A percentile compares a stretch with the other conserved stretches of the same genome.
Conservation (phyloP, 2,113 vertebrate genomes). For the Penelope pileata region DNA sequence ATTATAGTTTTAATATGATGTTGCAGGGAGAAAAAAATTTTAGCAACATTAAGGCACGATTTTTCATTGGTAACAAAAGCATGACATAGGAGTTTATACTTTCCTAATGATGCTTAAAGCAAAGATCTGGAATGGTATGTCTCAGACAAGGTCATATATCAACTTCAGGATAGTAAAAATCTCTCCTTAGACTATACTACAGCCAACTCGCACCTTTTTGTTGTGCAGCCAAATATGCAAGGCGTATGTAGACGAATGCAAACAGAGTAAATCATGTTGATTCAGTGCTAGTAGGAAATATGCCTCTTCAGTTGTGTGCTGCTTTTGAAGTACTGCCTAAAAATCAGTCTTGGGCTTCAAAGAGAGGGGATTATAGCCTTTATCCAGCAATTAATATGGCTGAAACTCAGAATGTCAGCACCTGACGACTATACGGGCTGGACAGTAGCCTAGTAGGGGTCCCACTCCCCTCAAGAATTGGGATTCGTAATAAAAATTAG, state of each 20-base stretch:
- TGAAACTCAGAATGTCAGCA: slow-evolving; percentile 88
- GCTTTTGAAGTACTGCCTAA: slow-evolving; percentile 89
- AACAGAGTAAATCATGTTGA: slow-evolving; percentile 80
- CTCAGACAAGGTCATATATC: slow-evolving; percentile 73
- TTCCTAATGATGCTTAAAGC: slow-evolving; percentile 75
- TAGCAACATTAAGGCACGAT: background rate
- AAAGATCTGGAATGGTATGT: slow-evolving; percentile 67
- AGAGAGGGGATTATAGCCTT: slow-evolving; percentile 93
- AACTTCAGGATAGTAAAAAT: slow-evolving; percentile 69
- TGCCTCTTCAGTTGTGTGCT: slow-evolving; percentile 78
- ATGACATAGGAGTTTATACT: slow-evolving; percentile 58
- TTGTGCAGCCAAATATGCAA: slow-evolving; percentile 80
- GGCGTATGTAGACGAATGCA: slow-evolving; percentile 74
- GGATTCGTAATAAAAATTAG: slow-evolving; percentile 75
- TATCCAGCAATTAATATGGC: slow-evolving; percentile 98
- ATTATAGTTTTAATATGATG: slow-evolving; percentile 70
- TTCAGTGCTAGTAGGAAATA: slow-evolving; percentile 79
- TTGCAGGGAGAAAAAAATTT: background rate
- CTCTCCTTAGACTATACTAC: slow-evolving; percentile 68
- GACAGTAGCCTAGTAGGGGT: slow-evolving; percentile 87
- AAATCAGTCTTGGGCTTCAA: slow-evolving; percentile 93
- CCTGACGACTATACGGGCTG: slow-evolving; percentile 85
- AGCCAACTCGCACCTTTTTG: slow-evolving; percentile 77
- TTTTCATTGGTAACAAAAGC: slow-evolving; percentile 58
- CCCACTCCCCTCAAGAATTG: slow-evolving; percentile 82